These are phyloP conservation scores for Oreortyx pictus DNA, from an alignment of 2,797 vertebrate genomes.

Conservation along the genomic window DNA sequence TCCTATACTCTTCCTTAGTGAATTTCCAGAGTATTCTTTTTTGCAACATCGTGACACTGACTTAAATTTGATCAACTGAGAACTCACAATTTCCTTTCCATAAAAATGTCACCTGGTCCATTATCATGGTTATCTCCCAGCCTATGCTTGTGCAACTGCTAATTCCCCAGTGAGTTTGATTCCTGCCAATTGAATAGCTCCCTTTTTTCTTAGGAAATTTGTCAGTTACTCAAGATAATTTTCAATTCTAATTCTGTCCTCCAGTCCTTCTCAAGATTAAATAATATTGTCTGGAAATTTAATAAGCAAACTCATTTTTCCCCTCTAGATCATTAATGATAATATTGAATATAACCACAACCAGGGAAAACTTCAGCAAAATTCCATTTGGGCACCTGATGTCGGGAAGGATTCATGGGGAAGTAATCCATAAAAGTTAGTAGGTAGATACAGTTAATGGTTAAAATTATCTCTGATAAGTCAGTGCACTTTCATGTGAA, in stretches of 20 bases:
- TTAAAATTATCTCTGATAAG: conserved; percentile 35
- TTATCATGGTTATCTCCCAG: background rate
- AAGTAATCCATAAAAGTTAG: conserved; percentile 9
- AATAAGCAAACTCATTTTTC: background rate
- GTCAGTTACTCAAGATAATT: conserved; percentile 13
- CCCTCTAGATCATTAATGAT: conserved; percentile 1
- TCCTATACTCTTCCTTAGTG: background rate
- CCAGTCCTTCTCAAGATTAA: background rate
- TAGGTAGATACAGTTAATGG: background rate
- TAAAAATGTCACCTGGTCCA: background rate
- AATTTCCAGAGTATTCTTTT: background rate
- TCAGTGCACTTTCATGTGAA: background rate
- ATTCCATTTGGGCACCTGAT: background rate
- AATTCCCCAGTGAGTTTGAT: background rate
- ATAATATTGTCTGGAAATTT: conserved; percentile 18
- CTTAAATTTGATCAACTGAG: background rate
- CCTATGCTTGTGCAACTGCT: background rate
- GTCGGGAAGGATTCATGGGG: background rate
- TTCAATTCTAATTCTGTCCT: conserved; percentile 28
- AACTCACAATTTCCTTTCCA: background rate
- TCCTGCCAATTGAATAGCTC: background rate
- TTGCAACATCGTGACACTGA: background rate
- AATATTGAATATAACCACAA: conserved; percentile 1
- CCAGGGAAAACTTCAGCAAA: background rate
- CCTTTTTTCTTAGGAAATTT: background rate